These are phyloP conservation scores for Perizoma affinitatum DNA, from an alignment of 2,888 invertebrate genomes.

Conservation along the genomic window DNA sequence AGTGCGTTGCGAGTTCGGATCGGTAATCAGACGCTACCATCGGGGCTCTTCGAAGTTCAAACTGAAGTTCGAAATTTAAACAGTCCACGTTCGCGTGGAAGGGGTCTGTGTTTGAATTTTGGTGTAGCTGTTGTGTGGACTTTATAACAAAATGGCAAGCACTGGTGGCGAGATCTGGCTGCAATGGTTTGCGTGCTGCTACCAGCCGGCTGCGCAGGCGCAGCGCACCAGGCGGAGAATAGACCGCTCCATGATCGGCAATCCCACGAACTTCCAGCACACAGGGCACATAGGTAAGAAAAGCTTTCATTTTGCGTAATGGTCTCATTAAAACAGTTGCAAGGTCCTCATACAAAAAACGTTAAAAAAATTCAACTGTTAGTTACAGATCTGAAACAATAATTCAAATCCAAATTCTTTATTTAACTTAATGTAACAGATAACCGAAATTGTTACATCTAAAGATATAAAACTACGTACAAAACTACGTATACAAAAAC, in stretches of 20 bases:
- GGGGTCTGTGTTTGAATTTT: constrained; percentile 11
- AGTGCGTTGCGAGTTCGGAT: constrained; percentile 45
- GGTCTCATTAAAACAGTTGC: neutral
- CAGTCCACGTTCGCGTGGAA: neutral
- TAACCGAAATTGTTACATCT: no score
- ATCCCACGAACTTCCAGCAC: constrained; percentile 97
- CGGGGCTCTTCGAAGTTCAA: constrained; percentile 35
- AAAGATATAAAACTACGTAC: no score
- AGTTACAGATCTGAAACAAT: no score
- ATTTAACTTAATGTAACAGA: no score
- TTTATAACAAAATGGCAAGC: constrained; percentile 83
- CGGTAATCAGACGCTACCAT: constrained; percentile 47
- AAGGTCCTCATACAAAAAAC: neutral
- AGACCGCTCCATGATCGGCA: constrained; percentile 97
- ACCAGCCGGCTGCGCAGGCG: constrained; percentile 91
- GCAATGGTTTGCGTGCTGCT: constrained; percentile 96
- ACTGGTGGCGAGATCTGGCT: constrained; percentile 94
- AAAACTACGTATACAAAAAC: no score
- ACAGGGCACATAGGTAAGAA: constrained; percentile 87
- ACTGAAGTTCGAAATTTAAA: constrained; percentile 10
- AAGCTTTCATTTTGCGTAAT: neutral
- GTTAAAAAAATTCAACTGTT: no score
- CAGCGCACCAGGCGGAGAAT: constrained; percentile 90
- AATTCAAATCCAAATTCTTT: no score
- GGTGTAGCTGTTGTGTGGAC: constrained; percentile 54